Evolutionary conservation across 2,797 vertebrate species (phyloP).

Genomic region (Sus cebifrons): DNA sequence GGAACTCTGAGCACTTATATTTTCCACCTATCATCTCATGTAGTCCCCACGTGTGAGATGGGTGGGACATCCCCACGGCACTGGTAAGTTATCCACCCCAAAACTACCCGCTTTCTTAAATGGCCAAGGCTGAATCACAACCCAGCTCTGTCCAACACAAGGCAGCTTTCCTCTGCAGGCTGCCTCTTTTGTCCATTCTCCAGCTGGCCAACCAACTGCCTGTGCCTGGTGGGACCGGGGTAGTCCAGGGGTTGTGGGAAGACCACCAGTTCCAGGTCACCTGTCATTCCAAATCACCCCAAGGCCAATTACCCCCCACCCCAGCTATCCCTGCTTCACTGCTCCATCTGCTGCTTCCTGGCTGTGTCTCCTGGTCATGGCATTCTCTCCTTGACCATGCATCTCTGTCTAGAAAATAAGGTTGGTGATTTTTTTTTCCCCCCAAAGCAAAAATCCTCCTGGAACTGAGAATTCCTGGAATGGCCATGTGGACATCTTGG

Average conservation of each 20-base stretch:
- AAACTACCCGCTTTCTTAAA: neutral
- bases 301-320: neutral
- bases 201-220: neutral
- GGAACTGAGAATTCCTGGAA: neutral
- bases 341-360: neutral
- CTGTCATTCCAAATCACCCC: neutral
- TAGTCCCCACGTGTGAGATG: neutral
- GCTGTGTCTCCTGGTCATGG: neutral
- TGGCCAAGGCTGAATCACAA: neutral
- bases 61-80: no score
- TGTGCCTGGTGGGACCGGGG: neutral
- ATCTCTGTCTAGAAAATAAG: neutral
- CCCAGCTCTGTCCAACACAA: neutral
- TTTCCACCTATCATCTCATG: neutral
- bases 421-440: neutral
- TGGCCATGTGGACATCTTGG: neutral
- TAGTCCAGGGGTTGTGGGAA: neutral
- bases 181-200: neutral
- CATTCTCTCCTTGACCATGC: neutral
- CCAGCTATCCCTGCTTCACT: neutral
- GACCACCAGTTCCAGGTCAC: neutral
- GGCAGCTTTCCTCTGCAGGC: neutral
- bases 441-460: neutral
- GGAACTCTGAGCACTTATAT: no score
- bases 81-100: neutral